Percentiles rank a stretch among this genome's conserved stretches.
phyloP scores from a whole-genome alignment of 2,797 vertebrate species.

The Leptatherina wallacei region DNA sequence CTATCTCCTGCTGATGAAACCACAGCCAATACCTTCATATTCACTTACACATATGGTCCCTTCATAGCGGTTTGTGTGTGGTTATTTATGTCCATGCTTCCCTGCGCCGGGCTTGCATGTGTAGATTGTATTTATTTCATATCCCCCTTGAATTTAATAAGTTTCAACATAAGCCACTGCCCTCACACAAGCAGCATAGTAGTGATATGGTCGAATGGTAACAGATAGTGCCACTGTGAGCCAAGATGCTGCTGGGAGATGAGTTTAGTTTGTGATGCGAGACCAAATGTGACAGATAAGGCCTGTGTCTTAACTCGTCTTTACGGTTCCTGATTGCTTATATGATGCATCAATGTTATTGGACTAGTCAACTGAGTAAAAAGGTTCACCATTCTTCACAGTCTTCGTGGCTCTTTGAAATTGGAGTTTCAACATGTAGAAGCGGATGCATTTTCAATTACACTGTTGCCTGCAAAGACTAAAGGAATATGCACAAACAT shows the following conservation, averaged over 20 bases:
- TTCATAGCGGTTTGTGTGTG: conserved; percentile 19
- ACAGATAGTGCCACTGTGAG: conserved; percentile 39
- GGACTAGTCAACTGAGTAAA: not conserved
- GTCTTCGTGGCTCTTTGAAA: conserved; percentile 6
- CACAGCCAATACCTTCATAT: conserved; percentile 49
- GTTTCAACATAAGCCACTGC: conserved; percentile 48
- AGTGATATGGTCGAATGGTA: conserved; percentile 26
- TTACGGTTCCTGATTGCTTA: not conserved
- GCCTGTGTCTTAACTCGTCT: conserved; percentile 17
- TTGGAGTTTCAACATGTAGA: not conserved
- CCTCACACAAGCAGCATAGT: conserved; percentile 36
- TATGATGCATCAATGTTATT: conserved; percentile 23
- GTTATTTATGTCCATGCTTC: conserved; percentile 32
- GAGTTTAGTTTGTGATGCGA: conserved; percentile 41
- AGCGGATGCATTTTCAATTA: not conserved
- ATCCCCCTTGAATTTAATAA: conserved; percentile 45
- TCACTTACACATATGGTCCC: conserved; percentile 34
- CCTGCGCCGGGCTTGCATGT: conserved; percentile 12
- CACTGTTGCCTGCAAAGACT: not conserved
- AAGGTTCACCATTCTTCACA: not conserved
- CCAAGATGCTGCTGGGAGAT: conserved; percentile 43
- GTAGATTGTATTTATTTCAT: conserved; percentile 50
- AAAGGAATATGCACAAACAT: not conserved
- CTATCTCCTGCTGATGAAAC: conserved; percentile 81
- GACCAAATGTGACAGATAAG: conserved; percentile 38